A percentile compares a stretch with the other conserved stretches of the same genome.
These are phyloP conservation scores for Alectura lathami DNA, from an alignment of 2,113 vertebrate genomes.

Conservation along the genomic window DNA sequence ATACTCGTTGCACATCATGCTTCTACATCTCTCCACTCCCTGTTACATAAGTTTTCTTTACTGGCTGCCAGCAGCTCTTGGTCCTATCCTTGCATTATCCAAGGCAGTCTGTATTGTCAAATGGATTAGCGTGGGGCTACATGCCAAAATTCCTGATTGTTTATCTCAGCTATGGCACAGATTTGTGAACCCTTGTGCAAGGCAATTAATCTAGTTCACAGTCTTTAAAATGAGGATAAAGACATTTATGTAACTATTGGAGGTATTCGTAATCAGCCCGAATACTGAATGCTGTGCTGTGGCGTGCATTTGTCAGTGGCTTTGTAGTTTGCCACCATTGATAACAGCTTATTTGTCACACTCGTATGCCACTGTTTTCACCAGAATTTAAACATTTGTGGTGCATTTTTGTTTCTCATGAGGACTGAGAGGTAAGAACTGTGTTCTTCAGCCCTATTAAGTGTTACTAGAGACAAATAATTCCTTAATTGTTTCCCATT, in stretches of 20 bases:
- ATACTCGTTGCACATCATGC: background rate
- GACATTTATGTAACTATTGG: background rate
- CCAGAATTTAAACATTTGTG: background rate
- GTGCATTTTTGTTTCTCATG: background rate
- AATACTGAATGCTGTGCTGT: background rate
- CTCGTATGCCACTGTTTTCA: background rate
- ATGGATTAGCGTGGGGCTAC: background rate
- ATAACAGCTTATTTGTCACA: background rate
- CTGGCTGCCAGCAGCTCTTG: background rate
- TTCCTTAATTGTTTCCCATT: conserved; percentile 20
- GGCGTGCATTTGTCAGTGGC: background rate
- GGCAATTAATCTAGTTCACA: background rate
- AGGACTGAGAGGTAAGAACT: background rate
- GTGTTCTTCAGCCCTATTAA: background rate
- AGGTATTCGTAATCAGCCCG: background rate
- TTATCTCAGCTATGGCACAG: background rate
- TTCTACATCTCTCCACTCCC: background rate
- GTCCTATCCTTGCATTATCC: background rate
- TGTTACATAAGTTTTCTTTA: background rate
- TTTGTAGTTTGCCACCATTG: background rate
- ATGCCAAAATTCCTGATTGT: background rate
- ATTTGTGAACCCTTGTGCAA: background rate
- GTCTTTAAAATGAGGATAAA: background rate
- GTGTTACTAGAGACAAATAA: background rate
- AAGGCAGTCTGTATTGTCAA: background rate